These are phyloP conservation scores for Cephalotes varians DNA, from an alignment of 2,888 invertebrate genomes.

Conservation along the genomic window DNA sequence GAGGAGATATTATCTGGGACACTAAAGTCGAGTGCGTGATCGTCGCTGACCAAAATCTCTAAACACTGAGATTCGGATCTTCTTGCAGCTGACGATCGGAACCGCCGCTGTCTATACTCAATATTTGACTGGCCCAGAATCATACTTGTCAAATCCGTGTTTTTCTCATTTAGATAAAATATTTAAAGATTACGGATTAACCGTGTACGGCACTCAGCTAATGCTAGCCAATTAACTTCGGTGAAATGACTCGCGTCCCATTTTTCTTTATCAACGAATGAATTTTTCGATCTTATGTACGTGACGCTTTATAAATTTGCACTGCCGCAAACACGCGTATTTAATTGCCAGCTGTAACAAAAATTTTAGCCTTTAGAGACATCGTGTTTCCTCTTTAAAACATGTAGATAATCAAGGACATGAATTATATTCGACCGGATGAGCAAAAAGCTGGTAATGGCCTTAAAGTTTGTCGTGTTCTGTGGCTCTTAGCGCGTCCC, in stretches of 20 bases:
- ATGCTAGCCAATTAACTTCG: not conserved
- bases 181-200: conserved; percentile 16
- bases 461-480: conserved; percentile 48
- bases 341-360: conserved; percentile 1
- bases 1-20: not conserved
- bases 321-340: not conserved
- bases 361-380: not conserved
- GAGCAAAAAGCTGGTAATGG: conserved; percentile 17
- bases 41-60: not conserved
- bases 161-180: conserved; percentile 27
- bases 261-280: not conserved
- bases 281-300: not conserved
- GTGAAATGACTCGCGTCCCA: not conserved
- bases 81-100: not conserved
- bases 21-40: not conserved
- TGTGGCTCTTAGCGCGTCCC: conserved; percentile 36
- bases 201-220: not conserved
- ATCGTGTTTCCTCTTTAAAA: not conserved
- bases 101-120: not conserved
- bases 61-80: not conserved
- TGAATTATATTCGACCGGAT: conserved; percentile 31
- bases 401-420: conserved; percentile 6
- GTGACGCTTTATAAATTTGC: not conserved
- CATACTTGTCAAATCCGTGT: not conserved
- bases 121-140: conserved; percentile 42